Base-by-base conservation (phyloP, 1,140 invertebrate species). In the Schlechtendalia chinensis region DNA sequence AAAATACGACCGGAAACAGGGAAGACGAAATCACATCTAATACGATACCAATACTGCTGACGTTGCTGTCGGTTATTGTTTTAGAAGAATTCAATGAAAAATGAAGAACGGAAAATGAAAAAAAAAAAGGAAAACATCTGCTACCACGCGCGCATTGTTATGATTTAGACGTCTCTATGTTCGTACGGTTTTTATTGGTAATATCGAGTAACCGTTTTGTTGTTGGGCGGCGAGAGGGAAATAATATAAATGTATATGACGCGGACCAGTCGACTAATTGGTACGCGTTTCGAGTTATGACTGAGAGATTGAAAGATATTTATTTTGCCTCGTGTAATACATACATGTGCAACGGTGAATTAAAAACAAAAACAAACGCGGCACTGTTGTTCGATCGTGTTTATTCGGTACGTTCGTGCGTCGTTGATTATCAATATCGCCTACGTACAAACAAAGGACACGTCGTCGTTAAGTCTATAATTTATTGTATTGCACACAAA, bases 111-210 rank as follows among this genome's bases (percentile, higher is more conserved):
- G 50, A 54, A 29, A 72, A 53, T 72, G 47, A 54, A 54, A 72
- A 54, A 32, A n/a, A 53, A 19, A 54, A 54, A 50, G 14, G n/a
- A 24, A 69, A 47, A 71, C 47, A 72, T 72, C 69, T 72, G 50
- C 10, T 27, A 29, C 50, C 24, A 11, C 22, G 10, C 27, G 47
- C 47, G 2, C 16, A 69, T 45, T 50, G 22, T 53, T 71, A 72
- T 71, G 67, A 71, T 72, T 72, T 54, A 72, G 69, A 72, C 69
- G 11, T 12, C 12, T 71, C 24, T 10, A 54, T 54, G 47, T 72
- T 72, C 5, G 50, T 22, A 71, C 67, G 10, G 39, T 72, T 72
- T 71, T 72, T 72, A 72, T 72, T 71, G 24, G 22, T 69, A 45
- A 69, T 69, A 69, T 50, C 45, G 16, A 53, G 14, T 24, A 50